phyloP scores from a whole-genome alignment of 92 coral and sea anemone genomes.

The Porites rus region DNA sequence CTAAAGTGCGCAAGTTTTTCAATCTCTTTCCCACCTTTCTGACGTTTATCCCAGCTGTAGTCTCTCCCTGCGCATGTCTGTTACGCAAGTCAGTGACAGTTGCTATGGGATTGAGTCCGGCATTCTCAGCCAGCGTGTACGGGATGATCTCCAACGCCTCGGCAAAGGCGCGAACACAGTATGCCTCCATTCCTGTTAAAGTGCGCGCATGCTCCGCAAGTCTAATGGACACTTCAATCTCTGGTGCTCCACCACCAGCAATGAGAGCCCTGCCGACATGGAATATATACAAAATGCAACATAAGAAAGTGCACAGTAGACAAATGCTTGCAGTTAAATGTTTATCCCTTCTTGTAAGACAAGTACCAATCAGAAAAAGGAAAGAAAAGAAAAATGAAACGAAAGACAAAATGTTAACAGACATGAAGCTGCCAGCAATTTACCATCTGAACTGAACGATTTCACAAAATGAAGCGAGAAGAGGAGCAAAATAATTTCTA shows the following conservation, averaged over 20 bases:
- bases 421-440: too few relatives aligned
- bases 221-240: constrained; percentile 89
- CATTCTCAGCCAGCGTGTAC: constrained; percentile 95
- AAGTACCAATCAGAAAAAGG: too few relatives aligned
- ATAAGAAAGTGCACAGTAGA: background rate
- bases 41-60: constrained; percentile 94
- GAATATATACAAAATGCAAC: background rate
- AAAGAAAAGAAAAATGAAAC: too few relatives aligned
- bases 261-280: constrained; percentile 82
- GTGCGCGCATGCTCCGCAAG: constrained; percentile 93
- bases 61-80: constrained; percentile 95
- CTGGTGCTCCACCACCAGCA: constrained; percentile 99
- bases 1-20: background rate
- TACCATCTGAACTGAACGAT: too few relatives aligned
- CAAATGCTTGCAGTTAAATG: background rate
- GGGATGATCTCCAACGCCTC: constrained; percentile 96
- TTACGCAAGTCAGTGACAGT: constrained; percentile 96
- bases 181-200: constrained; percentile 94
- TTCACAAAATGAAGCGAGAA: too few relatives aligned
- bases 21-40: constrained; percentile 73
- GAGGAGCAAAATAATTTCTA: too few relatives aligned
- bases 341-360: too few relatives aligned
- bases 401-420: too few relatives aligned
- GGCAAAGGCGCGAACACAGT: constrained; percentile 95
- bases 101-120: constrained; percentile 96